Evolutionary conservation across 2,113 vertebrate genomes (phyloP), one percentile per base, ranked within the genome.

Genomic region (Cyanoderma ruficeps): DNA sequence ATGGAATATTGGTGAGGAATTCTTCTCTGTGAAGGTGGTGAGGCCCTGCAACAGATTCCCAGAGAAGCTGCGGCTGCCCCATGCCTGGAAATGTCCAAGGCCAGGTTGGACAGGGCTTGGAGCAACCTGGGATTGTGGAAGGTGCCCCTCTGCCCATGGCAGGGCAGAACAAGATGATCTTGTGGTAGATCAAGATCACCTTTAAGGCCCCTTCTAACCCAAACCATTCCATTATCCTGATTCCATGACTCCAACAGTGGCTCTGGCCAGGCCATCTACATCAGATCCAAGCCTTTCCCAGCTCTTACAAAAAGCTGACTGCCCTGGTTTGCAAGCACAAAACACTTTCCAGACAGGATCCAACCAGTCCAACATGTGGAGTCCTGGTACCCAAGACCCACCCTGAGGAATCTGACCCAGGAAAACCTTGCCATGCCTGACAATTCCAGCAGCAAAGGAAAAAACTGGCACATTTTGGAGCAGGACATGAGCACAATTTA

Each of bases 21-120:
- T 31, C 1, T n/a, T 55, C 8, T 4, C 25, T 61, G 5, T 3
- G n/a, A 69, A 15, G 39, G n/a, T 47, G 39, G 11, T 1, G 16
- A 68, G 20, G 24, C 61, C 60, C 20, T 60, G 39, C 24, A 14
- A 61, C 11, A 47, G 61, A 44, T 10, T 52, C 21, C 21, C 87
- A 76, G 70, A 41, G 53, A 19, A 55, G 30, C 10, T 61, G 41
- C 49, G 63, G n/a, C 21, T 83, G 55, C 55, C 17, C 17, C 35
- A 61, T 6, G 20, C n/a, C 61, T 68, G 35, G 20, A 41, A 42
- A 10, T 7, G 21, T 8, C 10, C 49, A 23, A 33, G n/a, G 5
- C 35, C 57, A 72, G 35, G 10, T 0, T 61, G 47, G 87, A 68
- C 5, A 11, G 9, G 33, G 24, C 17, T 47, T 41, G 61, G 41